phyloP scores from a whole-genome alignment of 2,888 invertebrate genomes.

The Anoplius nigerrimus region DNA sequence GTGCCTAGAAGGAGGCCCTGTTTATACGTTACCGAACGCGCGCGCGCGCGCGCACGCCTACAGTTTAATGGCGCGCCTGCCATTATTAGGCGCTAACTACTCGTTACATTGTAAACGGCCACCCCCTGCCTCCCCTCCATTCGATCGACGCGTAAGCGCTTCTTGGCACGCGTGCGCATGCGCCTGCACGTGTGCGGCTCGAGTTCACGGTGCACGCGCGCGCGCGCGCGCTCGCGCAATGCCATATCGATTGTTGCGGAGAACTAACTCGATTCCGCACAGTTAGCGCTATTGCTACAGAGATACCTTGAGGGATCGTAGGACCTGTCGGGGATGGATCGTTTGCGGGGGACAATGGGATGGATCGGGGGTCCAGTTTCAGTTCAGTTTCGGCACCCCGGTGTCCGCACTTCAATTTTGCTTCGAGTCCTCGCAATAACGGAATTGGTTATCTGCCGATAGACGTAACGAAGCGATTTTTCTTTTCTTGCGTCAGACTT shows the following conservation, averaged over 20 bases:
- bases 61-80: constrained; percentile 38
- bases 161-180: too few relatives aligned
- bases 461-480: too few relatives aligned
- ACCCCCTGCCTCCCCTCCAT: background rate
- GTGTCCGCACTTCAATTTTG: too few relatives aligned
- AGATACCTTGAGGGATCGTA: too few relatives aligned
- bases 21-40: background rate
- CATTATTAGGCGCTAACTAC: constrained; percentile 52
- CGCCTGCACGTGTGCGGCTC: background rate
- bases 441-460: too few relatives aligned
- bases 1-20: constrained; percentile 6
- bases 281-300: background rate
- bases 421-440: too few relatives aligned
- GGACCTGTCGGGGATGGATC: too few relatives aligned
- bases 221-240: background rate
- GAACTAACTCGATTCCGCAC: constrained; percentile 2
- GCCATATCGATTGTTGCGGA: background rate
- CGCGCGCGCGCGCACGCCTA: constrained; percentile 3
- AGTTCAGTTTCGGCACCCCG: too few relatives aligned
- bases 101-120: constrained; percentile 39
- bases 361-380: too few relatives aligned
- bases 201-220: background rate
- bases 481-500: too few relatives aligned
- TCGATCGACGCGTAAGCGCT: too few relatives aligned
- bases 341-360: too few relatives aligned